These are phyloP conservation scores for Tinea semifulvella DNA, from an alignment of 2,888 invertebrate species.

Conservation along the genomic window DNA sequence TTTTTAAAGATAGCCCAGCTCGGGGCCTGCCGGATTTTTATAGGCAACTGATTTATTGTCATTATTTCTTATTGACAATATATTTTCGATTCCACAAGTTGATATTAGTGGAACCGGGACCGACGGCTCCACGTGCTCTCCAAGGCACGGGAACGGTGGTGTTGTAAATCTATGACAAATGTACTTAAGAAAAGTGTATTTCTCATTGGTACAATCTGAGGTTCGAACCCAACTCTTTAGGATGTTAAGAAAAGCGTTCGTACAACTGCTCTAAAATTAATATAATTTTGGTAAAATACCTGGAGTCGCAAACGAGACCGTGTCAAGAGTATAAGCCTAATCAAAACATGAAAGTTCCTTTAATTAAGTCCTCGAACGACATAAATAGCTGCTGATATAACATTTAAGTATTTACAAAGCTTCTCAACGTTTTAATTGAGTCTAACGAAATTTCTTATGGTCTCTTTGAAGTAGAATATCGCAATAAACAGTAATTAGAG, in stretches of 20 bases:
- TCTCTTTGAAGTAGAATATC: constrained; percentile 36
- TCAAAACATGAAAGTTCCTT: constrained; percentile 52
- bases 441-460: constrained; percentile 45
- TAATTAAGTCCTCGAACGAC: constrained; percentile 57
- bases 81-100: no score
- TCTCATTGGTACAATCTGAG: no score
- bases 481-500: constrained; percentile 26
- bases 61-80: no score
- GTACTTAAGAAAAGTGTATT: no score
- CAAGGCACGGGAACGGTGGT: no score
- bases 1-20: no score
- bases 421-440: constrained; percentile 53
- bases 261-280: neutral
- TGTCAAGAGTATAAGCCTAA: neutral
- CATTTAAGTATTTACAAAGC: constrained; percentile 55
- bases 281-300: neutral
- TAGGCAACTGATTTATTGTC: no score
- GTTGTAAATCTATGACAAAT: no score
- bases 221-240: no score
- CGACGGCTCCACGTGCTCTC: no score
- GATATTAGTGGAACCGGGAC: no score
- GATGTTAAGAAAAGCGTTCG: neutral
- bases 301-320: neutral
- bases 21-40: no score
- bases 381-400: constrained; percentile 53